Evolutionary conservation across 2,888 invertebrate genomes (phyloP).

Genomic region (Drosophila crucigera): DNA sequence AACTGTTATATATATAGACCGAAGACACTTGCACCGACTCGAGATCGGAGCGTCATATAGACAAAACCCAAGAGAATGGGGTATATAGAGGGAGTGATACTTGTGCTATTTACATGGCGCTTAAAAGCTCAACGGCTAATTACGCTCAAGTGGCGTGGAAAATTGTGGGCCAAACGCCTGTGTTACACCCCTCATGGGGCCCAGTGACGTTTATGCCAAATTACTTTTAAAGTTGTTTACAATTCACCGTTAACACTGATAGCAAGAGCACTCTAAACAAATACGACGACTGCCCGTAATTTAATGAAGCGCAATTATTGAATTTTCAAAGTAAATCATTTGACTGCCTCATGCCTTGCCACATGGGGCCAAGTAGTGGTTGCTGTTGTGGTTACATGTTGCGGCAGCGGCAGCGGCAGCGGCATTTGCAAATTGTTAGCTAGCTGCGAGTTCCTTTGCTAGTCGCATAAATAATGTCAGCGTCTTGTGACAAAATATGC

Average conservation of each 20-base stretch:
- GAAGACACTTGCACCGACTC: constrained; percentile 13
- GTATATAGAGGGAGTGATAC: constrained; percentile 5
- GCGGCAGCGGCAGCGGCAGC: constrained; percentile 14
- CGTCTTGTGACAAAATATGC: constrained; percentile 75
- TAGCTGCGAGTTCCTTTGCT: constrained; percentile 35
- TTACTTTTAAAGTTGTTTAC: constrained; percentile 67
- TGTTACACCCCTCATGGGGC: neutral
- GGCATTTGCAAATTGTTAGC: constrained; percentile 57
- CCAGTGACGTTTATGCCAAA: constrained; percentile 75
- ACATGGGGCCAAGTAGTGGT: constrained; percentile 50
- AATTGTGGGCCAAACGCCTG: constrained; percentile 61
- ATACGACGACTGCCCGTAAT: constrained; percentile 39
- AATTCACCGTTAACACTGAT: constrained; percentile 17
- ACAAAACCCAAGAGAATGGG: neutral
- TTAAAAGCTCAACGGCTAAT: constrained; percentile 75
- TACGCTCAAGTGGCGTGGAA: constrained; percentile 81
- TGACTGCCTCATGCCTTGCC: constrained; percentile 72
- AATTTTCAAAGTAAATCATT: constrained; percentile 63
- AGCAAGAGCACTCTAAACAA: constrained; percentile 48
- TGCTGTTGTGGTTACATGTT: constrained; percentile 31
- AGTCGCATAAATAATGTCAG: constrained; percentile 70
- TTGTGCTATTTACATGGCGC: constrained; percentile 62
- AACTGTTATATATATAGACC: constrained; percentile 69
- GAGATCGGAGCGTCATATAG: neutral
- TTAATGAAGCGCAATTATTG: constrained; percentile 79